A percentile compares a stretch with the other conserved stretches of the same genome.
Evolutionary conservation across 2,797 vertebrate genomes (phyloP).

Genomic region (Darevskia nairensis): DNA sequence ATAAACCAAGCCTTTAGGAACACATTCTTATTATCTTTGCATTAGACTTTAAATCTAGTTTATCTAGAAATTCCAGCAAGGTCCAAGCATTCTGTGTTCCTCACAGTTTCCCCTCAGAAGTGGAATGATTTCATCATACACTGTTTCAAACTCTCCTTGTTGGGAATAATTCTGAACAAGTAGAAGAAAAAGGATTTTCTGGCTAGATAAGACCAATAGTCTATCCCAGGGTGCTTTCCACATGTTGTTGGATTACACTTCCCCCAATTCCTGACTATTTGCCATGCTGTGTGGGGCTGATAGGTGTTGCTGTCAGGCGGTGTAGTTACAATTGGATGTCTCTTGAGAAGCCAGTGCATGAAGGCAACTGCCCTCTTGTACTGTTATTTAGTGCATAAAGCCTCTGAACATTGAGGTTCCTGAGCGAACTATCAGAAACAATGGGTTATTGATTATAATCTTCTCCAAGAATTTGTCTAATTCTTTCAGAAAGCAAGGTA

Average conservation of each 20-base stretch:
- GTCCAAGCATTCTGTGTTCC: background rate
- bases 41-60: background rate
- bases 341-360: background rate
- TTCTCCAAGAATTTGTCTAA: background rate
- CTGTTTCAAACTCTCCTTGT: background rate
- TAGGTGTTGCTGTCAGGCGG: too few relatives aligned
- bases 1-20: background rate
- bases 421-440: background rate
- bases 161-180: background rate
- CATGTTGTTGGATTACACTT: too few relatives aligned
- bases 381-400: too few relatives aligned
- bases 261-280: too few relatives aligned
- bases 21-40: background rate
- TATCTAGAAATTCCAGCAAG: background rate
- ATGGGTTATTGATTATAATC: background rate
- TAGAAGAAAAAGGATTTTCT: slow-evolving; percentile 46
- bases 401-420: background rate
- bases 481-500: background rate
- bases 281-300: too few relatives aligned
- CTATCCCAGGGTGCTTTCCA: too few relatives aligned
- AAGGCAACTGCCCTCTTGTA: background rate
- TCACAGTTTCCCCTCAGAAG: background rate
- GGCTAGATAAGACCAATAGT: background rate
- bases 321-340: background rate
- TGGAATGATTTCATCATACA: background rate